A percentile compares a stretch with the other conserved stretches of the same genome.
These are phyloP conservation scores for Decapterus maruadsi DNA, from an alignment of 2,797 vertebrate species.

Conservation along the genomic window DNA sequence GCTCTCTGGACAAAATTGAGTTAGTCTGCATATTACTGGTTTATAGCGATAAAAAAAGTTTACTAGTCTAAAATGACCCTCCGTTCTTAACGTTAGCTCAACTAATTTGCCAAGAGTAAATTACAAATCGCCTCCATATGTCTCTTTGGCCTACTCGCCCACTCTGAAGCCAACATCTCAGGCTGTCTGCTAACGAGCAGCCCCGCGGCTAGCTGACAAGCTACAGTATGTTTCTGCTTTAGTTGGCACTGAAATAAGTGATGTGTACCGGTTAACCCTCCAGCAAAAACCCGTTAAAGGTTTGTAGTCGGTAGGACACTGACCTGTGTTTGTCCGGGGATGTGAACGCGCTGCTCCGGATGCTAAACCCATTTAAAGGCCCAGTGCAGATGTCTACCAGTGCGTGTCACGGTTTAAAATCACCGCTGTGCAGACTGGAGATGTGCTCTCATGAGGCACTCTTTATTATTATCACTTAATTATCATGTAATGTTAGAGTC, in stretches of 20 bases:
- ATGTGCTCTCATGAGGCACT: not conserved
- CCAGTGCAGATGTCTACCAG: slow-evolving; percentile 10
- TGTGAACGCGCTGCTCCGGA: slow-evolving; percentile 48
- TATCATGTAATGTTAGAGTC: not conserved
- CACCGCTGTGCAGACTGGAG: no score
- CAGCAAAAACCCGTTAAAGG: not conserved
- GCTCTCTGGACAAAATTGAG: not conserved
- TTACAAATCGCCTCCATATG: not conserved
- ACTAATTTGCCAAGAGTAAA: not conserved
- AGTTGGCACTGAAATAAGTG: not conserved
- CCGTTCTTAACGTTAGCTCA: not conserved
- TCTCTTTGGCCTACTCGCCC: slow-evolving; percentile 25
- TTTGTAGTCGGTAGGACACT: slow-evolving; percentile 14
- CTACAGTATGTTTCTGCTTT: not conserved
- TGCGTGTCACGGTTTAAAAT: no score
- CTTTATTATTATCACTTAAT: not conserved
- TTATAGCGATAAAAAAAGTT: not conserved
- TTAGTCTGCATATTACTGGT: no score
- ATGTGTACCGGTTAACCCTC: slow-evolving; percentile 22
- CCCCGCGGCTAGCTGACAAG: not conserved
- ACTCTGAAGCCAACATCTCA: not conserved
- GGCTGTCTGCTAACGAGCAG: not conserved
- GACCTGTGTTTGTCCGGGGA: slow-evolving; percentile 28
- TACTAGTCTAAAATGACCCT: not conserved
- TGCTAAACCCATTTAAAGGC: slow-evolving; percentile 60